Base-by-base conservation (phyloP, 2,888 invertebrate species). In the Tryphoninae sp. region DNA sequence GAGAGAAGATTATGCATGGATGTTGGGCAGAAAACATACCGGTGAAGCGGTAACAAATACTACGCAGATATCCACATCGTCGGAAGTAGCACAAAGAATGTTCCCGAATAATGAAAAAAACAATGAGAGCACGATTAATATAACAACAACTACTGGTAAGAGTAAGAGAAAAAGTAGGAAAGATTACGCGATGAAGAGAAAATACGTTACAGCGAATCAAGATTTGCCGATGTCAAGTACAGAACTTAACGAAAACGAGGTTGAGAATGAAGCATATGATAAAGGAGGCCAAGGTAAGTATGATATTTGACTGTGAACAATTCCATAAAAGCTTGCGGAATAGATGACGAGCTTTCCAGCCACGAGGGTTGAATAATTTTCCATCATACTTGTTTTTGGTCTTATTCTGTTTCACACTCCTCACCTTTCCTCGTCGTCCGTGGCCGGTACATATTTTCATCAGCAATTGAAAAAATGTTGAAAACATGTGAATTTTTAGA, bases 211-310 rank as follows among this genome's bases (percentile, higher is more conserved):
- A 11, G 8, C 11, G 2, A 2, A 22, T 22, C 23, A 59, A n/a
- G 26, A n/a, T 22, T 23, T 22, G 2, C 8, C 19, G 13, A 42
- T 45, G 9, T n/a, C 26, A 23, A 19, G 8, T 4, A 45, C n/a
- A 19, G 33, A 61, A 22, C 49, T 19, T 26, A 4, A 16, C 23
- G 64, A 58, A 9, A 64, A 59, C 19, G 26, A 51, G n/a, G 11
- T 13, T 6, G 59, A 71, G 7, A 9, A 55, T 45, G 67, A 76
- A 11, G 61, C 42, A n/a, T 16, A 55, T 26, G 22, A 61, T n/a
- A 13, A 71, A 23, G 7, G n/a, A 4, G n/a, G 8, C 0, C 45
- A 9, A 55, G 76, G 80, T 80, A 45, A 77, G 45, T 55, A 67
- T 49, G 53, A 42, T 13, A 16, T 16, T 68, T 11, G 67, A 26